Evolutionary conservation across 2,888 invertebrate genomes (phyloP), one percentile per base, ranked within the genome.

Genomic region (Volucella zonaria): DNA sequence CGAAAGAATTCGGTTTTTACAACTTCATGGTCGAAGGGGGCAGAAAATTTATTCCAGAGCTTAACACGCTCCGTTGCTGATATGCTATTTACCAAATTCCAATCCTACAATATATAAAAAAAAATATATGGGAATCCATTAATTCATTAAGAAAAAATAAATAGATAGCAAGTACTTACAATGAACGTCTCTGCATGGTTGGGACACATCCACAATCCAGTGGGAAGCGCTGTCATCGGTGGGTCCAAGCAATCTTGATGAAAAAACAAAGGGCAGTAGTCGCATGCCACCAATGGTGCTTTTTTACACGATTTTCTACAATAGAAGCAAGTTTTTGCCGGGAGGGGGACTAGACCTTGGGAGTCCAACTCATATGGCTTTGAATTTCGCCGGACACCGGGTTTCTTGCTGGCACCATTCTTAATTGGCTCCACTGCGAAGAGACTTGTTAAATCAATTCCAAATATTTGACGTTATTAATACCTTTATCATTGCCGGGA

Each of bases 161-260:
- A 47, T 58, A 6, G 43, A 31, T 14, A 31, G 3, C 2, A n/a
- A 47, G 10, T 47, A 93, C 94, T 93, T 91, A 95, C 96, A 89
- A 98, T 93, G 87, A 95, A 95, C 88, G 98, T 97, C 91, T 99
- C 97, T 0, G 96, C 96, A 91, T 99, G 99, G 91, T 97, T 97
- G 0, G 99, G 99, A 91, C 99, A 99, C 98, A 99, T 98, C 99
- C 99, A 99, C 40, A 96, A 93, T 0, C 96, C 97, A 2, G 95
- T 95, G 0, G 99, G 99, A 85, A 97, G 93, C 0, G 96, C 95
- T 0, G 97, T 96, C 71, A 99, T 92, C 0, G 99, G 99, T 0
- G 99, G 98, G 91, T 98, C 96, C 85, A 99, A 92, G 89, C 99
- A 99, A 91, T 99, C 99, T 93, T 96, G 94, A 91, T 99, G 99